Percentiles rank a stretch among this genome's conserved stretches.
Conservation (phyloP, 2,113 vertebrate species). For the Pelodiscus sinensis region DNA sequence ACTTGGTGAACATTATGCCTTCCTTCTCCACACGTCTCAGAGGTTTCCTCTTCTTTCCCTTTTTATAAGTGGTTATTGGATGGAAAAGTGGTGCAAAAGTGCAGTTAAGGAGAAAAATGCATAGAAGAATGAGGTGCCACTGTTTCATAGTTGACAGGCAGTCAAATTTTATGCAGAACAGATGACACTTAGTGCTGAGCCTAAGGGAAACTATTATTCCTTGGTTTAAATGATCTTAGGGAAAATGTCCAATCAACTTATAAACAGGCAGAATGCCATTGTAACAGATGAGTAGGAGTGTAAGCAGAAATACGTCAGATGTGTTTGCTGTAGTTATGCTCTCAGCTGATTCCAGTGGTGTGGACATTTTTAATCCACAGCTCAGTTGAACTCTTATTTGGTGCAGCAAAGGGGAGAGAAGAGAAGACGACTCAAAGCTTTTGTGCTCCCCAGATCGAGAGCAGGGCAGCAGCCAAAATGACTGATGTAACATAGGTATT, state of each 20-base stretch:
- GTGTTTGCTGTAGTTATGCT: not conserved
- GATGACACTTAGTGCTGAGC: constrained; percentile 37
- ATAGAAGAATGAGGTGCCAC: not conserved
- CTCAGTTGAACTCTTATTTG: not conserved
- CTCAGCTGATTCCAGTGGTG: not conserved
- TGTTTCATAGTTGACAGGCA: constrained; percentile 18
- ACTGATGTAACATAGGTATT: not conserved
- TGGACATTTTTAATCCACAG: not conserved
- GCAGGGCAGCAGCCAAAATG: not conserved
- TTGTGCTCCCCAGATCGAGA: not conserved
- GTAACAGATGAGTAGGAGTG: not conserved
- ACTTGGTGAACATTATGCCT: not conserved
- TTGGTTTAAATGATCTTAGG: not conserved
- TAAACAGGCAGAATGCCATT: not conserved
- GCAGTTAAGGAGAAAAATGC: constrained; percentile 37
- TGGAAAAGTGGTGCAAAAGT: constrained; percentile 17
- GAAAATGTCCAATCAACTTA: not conserved
- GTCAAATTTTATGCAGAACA: constrained; percentile 33
- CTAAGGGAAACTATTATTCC: not conserved
- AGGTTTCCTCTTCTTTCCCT: not conserved
- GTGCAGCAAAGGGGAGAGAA: not conserved
- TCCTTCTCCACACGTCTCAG: not conserved
- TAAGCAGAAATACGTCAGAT: not conserved
- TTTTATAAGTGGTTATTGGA: constrained; percentile 11
- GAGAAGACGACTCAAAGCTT: not conserved